Evolutionary conservation across 2,797 vertebrate species (phyloP).

Genomic region (Scarus forsteni): DNA sequence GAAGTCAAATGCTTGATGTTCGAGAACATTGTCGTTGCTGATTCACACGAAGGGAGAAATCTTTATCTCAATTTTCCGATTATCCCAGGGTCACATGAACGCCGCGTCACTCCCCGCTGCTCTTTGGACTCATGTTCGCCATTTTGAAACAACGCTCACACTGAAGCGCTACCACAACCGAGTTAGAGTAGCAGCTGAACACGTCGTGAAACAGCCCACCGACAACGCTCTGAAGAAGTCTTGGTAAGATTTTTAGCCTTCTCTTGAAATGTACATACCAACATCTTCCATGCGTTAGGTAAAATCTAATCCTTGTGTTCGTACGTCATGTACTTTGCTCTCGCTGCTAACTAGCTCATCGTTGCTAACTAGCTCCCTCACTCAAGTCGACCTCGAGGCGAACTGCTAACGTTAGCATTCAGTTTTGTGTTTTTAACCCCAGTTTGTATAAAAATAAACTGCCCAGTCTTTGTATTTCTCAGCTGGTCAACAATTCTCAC

Average conservation of each 20-base stretch:
- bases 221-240: rapidly evolving
- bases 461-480: too few relatives aligned
- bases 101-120: slow-evolving; percentile 1
- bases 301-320: rapidly evolving
- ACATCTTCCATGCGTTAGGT: too few relatives aligned
- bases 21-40: too few relatives aligned
- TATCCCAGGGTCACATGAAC: background rate
- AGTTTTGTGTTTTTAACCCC: too few relatives aligned
- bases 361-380: slow-evolving; percentile 9
- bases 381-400: slow-evolving; percentile 52
- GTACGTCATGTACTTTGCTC: background rate
- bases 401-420: background rate
- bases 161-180: background rate
- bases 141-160: slow-evolving; percentile 68
- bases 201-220: background rate
- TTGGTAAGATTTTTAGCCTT: slow-evolving; percentile 17
- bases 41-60: too few relatives aligned
- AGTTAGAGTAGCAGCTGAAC: background rate
- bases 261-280: rapidly evolving
- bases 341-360: slow-evolving; percentile 3
- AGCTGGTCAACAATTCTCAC: too few relatives aligned
- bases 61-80: background rate
- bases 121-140: slow-evolving; percentile 52
- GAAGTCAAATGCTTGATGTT: too few relatives aligned
- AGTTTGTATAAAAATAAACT: too few relatives aligned